A percentile compares a stretch with the other conserved stretches of the same genome.
These are phyloP conservation scores for Muntiacus reevesi DNA, from an alignment of 2,113 vertebrate genomes.

Conservation along the genomic window DNA sequence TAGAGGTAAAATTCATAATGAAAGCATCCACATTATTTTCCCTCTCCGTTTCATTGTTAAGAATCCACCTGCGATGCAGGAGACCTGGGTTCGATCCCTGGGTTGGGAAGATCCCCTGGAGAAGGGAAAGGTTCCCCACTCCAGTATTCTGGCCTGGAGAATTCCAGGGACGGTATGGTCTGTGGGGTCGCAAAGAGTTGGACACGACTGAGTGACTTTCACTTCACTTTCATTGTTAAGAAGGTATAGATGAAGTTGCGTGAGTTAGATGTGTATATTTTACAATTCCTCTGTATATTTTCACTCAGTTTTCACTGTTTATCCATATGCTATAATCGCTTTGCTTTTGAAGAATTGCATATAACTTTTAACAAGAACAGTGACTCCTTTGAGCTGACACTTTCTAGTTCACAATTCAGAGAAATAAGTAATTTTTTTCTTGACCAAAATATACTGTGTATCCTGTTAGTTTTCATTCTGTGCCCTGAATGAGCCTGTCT, in stretches of 20 bases:
- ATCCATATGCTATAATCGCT: neutral
- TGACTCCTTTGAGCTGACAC: neutral
- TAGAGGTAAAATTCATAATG: neutral
- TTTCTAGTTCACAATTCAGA: neutral
- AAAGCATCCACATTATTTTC: neutral
- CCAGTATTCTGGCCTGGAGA: neutral
- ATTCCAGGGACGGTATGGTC: rapidly evolving
- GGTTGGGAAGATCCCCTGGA: neutral
- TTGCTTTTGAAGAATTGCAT: neutral
- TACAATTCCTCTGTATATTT: neutral
- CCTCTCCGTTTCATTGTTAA: neutral
- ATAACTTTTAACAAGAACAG: neutral
- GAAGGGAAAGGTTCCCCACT: neutral
- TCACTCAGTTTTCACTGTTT: neutral
- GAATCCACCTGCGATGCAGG: neutral
- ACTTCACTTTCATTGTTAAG: neutral
- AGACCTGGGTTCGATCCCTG: neutral
- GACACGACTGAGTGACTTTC: neutral
- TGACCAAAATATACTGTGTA: neutral
- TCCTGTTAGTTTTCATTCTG: neutral
- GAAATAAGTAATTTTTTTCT: neutral
- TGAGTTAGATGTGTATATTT: neutral
- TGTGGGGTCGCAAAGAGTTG: neutral
- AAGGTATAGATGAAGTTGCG: neutral
- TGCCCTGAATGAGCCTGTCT: neutral